phyloP scores from a whole-genome alignment of 2,888 invertebrate genomes.

The Philaethria dido region DNA sequence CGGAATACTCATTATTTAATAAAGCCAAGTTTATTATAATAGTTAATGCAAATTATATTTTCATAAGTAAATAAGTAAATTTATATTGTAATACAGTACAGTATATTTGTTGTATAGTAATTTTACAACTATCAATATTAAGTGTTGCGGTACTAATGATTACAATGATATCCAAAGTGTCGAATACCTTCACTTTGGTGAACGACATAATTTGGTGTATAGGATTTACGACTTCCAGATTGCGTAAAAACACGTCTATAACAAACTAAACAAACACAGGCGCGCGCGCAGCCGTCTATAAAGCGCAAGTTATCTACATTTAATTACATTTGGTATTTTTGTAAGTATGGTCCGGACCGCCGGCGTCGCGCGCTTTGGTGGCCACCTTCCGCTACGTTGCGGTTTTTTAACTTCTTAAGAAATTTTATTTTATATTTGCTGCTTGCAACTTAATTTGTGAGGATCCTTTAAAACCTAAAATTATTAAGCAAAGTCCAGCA shows the following conservation, averaged over 20 bases:
- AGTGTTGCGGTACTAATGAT: not conserved
- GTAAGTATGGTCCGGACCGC: slow-evolving; percentile 79
- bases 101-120: not conserved
- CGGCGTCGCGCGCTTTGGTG: slow-evolving; percentile 71
- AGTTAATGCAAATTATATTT: too few relatives aligned
- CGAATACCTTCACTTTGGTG: slow-evolving; percentile 50
- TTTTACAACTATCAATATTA: not conserved
- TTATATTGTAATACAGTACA: too few relatives aligned
- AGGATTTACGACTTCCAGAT: slow-evolving; percentile 83
- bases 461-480: too few relatives aligned
- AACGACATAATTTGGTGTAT: slow-evolving; percentile 83
- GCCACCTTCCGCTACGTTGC: slow-evolving; percentile 52
- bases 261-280: slow-evolving; percentile 80
- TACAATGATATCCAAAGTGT: slow-evolving; percentile 4
- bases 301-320: slow-evolving; percentile 82
- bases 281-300: slow-evolving; percentile 80
- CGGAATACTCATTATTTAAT: too few relatives aligned
- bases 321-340: slow-evolving; percentile 83
- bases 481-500: too few relatives aligned
- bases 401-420: slow-evolving; percentile 19
- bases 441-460: too few relatives aligned
- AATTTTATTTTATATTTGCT: not conserved
- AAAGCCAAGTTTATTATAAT: too few relatives aligned
- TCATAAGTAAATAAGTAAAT: too few relatives aligned
- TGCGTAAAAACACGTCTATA: slow-evolving; percentile 83